Conservation (phyloP, 2,113 vertebrate species). For the Cervus canadensis region DNA sequence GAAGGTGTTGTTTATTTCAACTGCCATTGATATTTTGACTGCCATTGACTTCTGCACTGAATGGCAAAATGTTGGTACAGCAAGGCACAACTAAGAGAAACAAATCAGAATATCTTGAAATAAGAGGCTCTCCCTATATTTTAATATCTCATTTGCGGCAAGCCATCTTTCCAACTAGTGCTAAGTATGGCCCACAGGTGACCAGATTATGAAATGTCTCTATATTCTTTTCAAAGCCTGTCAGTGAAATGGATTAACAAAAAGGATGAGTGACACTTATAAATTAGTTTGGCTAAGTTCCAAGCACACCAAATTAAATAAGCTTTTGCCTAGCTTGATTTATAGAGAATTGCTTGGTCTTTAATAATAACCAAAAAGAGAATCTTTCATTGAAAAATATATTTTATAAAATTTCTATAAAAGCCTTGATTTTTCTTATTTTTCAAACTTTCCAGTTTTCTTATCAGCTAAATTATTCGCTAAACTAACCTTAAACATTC, state of each 20-base stretch:
- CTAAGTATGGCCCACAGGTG: constrained; percentile 16
- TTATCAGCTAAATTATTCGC: neutral
- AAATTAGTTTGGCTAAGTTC: constrained; percentile 58
- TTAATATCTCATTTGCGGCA: neutral
- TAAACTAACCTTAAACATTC: neutral
- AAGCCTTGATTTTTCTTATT: neutral
- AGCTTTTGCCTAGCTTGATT: constrained; percentile 26
- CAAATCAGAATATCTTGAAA: neutral
- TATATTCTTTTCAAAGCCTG: constrained; percentile 42
- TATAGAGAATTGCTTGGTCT: neutral
- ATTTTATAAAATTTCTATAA: neutral
- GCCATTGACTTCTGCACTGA: neutral
- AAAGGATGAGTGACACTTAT: constrained; percentile 55
- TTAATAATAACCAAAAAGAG: neutral
- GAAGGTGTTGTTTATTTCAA: neutral
- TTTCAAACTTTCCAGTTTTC: neutral
- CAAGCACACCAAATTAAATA: constrained; percentile 53
- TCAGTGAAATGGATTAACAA: constrained; percentile 58
- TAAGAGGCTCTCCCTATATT: neutral
- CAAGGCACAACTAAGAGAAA: neutral
- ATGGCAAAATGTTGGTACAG: neutral
- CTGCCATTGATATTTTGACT: neutral
- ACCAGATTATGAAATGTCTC: constrained; percentile 45
- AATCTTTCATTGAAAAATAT: neutral
- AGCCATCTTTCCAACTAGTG: constrained; percentile 50